These are phyloP conservation scores for Ochotona curzoniae DNA, from an alignment of 2,113 vertebrate species.

Conservation along the genomic window DNA sequence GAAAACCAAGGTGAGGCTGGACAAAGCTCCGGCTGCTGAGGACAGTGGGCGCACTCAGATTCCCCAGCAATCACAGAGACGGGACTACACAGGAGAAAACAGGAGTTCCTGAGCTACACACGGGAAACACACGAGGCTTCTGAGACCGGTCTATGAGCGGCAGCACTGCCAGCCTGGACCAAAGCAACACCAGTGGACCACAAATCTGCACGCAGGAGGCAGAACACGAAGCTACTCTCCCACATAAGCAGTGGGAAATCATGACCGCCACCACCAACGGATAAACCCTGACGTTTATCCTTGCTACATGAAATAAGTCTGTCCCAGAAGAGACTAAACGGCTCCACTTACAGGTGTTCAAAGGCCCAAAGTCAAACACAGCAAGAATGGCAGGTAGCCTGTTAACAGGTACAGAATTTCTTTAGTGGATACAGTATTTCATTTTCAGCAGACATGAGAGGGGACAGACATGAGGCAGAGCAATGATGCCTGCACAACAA, in stretches of 20 bases:
- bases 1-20: neutral
- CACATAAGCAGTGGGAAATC: neutral
- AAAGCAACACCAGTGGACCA: neutral
- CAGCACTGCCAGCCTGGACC: neutral
- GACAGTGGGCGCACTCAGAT: neutral
- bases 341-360: neutral
- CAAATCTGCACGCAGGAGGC: neutral
- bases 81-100: neutral
- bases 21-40: neutral
- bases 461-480: neutral
- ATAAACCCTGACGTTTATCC: neutral
- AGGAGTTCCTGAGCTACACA: slow-evolving; percentile 8
- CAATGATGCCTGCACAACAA: neutral
- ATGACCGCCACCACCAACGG: neutral
- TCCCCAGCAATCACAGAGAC: neutral
- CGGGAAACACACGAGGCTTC: neutral
- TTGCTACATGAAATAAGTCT: neutral
- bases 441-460: neutral
- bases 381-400: too few species aligned
- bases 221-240: neutral
- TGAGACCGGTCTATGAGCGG: neutral
- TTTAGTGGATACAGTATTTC: neutral
- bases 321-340: neutral
- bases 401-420: neutral
- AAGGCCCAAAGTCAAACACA: too few species aligned